phyloP scores from a whole-genome alignment of 1,140 invertebrate species.

The Choristoneura fumiferana region DNA sequence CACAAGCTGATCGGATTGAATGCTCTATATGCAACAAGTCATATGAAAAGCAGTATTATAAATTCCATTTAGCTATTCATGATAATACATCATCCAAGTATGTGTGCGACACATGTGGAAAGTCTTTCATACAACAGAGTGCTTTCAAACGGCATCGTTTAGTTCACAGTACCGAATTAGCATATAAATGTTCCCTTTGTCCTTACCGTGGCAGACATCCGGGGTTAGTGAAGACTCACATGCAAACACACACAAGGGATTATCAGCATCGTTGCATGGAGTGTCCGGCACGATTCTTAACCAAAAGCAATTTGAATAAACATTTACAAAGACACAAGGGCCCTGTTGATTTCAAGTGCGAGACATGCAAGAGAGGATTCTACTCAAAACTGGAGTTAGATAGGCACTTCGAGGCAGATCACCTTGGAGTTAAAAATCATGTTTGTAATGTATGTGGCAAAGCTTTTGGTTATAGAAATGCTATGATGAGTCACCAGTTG shows the following conservation, averaged over 20 bases:
- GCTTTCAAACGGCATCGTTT: slow-evolving; percentile 29
- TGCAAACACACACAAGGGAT: slow-evolving; percentile 34
- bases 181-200: slow-evolving; percentile 34
- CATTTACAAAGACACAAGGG: slow-evolving; percentile 27
- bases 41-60: slow-evolving; percentile 21
- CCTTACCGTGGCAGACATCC: slow-evolving; percentile 30
- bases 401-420: slow-evolving; percentile 22
- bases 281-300: slow-evolving; percentile 28
- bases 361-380: slow-evolving; percentile 26
- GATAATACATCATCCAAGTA: slow-evolving; percentile 8
- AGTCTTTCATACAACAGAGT: slow-evolving; percentile 21
- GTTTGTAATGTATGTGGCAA: slow-evolving; percentile 30
- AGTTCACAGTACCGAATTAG: slow-evolving; percentile 29
- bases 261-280: slow-evolving; percentile 34
- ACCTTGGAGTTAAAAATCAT: slow-evolving; percentile 23
- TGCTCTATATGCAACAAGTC: slow-evolving; percentile 33
- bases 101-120: slow-evolving; percentile 34
- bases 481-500: slow-evolving; percentile 30
- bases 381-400: slow-evolving; percentile 29
- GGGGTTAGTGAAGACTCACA: slow-evolving; percentile 32
- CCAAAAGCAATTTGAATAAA: slow-evolving; percentile 34
- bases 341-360: slow-evolving; percentile 22
- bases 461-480: slow-evolving; percentile 26
- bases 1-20: slow-evolving; percentile 21
- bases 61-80: slow-evolving; percentile 24